phyloP scores from a whole-genome alignment of 2,888 invertebrate species.

The Macroteleia sp. region DNA sequence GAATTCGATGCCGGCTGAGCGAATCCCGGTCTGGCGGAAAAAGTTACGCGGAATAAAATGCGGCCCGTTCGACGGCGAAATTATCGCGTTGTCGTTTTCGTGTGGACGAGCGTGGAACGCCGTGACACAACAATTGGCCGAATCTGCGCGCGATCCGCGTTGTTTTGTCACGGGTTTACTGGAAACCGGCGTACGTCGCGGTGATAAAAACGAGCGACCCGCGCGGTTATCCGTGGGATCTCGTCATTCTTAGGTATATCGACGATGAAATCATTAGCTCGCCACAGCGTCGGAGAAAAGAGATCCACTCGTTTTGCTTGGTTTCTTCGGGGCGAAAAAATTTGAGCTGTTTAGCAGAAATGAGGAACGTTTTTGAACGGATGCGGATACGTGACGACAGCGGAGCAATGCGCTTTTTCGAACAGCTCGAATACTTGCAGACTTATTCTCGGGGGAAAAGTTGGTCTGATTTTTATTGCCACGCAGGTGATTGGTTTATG shows the following conservation, averaged over 20 bases:
- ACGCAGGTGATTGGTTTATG: conserved; percentile 35
- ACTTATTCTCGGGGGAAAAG: conserved; percentile 8
- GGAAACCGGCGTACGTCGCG: no score
- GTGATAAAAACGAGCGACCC: no score
- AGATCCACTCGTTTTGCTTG: conserved; percentile 14
- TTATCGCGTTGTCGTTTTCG: conserved; percentile 66
- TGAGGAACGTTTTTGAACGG: conserved; percentile 45
- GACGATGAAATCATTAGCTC: conserved; percentile 55
- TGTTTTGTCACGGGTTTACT: no score
- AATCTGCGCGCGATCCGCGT: no score
- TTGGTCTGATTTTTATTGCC: conserved; percentile 26
- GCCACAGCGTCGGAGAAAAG: conserved; percentile 21
- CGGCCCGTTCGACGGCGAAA: conserved; percentile 71
- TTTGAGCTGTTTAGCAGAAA: conserved; percentile 45
- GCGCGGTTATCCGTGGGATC: no score
- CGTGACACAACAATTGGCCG: conserved; percentile 40
- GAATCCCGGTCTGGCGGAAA: conserved; percentile 77
- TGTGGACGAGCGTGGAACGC: conserved; percentile 34
- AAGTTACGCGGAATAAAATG: conserved; percentile 78
- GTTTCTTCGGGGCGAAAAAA: conserved; percentile 30
- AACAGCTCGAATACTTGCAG: conserved; percentile 15
- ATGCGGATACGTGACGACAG: conserved; percentile 40
- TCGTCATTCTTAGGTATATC: no score
- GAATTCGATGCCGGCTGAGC: conserved; percentile 80
- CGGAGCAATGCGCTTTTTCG: conserved; percentile 50